Conservation (phyloP, 2,888 invertebrate genomes). For the Uloborus plumipes region DNA sequence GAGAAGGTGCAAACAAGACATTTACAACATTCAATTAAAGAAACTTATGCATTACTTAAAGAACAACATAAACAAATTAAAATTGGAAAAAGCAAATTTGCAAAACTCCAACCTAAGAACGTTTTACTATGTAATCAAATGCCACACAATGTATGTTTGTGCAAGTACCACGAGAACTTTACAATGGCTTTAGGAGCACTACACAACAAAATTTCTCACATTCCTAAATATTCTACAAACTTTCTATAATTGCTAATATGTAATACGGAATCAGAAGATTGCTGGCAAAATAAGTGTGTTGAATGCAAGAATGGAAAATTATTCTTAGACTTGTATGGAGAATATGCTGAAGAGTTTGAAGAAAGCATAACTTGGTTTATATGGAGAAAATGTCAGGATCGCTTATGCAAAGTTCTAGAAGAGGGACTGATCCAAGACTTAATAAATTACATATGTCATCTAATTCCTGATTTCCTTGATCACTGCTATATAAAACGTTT, state of each 20-base stretch:
- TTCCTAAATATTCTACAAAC: background rate
- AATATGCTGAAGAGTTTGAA: background rate
- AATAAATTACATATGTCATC: no score
- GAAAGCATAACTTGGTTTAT: background rate
- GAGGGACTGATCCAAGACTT: background rate
- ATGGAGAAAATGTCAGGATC: background rate
- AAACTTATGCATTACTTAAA: no score
- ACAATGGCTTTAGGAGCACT: background rate
- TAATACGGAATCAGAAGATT: background rate
- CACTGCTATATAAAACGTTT: conserved; percentile 1
- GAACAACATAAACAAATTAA: no score
- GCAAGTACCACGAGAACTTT: conserved; percentile 14
- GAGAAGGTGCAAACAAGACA: no score
- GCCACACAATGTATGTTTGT: conserved; percentile 2
- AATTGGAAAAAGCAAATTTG: no score
- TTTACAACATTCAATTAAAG: no score
- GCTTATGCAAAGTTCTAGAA: conserved; percentile 1
- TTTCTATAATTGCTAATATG: background rate
- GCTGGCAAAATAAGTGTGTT: background rate
- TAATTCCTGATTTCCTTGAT: background rate
- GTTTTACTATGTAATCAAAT: conserved; percentile 3
- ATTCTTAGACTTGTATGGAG: no score
- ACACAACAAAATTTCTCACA: background rate
- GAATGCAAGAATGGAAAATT: background rate
- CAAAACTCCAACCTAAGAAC: background rate